These are phyloP conservation scores for Setophaga kirtlandii DNA, from an alignment of 2,113 vertebrate species.

Conservation along the genomic window DNA sequence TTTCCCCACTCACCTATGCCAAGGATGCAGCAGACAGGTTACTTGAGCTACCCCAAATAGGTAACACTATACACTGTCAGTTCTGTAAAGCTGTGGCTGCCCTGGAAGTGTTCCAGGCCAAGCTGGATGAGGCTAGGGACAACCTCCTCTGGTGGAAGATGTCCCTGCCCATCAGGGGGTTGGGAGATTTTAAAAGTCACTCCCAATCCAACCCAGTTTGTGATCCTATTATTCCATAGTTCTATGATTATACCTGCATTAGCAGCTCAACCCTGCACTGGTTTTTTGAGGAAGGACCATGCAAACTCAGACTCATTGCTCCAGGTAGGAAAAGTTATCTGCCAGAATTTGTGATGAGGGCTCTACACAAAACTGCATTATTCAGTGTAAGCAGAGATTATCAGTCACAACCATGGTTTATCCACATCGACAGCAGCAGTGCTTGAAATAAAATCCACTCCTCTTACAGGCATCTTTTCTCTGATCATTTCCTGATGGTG, in stretches of 20 bases:
- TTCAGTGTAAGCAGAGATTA: background rate
- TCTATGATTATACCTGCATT: background rate
- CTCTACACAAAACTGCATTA: background rate
- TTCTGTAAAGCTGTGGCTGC: background rate
- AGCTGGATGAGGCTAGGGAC: background rate
- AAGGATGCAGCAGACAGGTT: background rate
- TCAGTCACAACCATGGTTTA: background rate
- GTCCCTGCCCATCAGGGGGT: fast-evolving
- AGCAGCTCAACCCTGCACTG: background rate
- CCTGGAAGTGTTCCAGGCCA: background rate
- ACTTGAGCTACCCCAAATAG: background rate
- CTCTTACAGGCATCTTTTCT: background rate
- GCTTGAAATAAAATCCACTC: background rate
- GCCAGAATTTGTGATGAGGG: background rate
- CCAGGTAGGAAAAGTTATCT: background rate
- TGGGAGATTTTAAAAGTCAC: background rate
- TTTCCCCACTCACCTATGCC: background rate
- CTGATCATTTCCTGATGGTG: background rate
- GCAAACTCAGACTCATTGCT: background rate
- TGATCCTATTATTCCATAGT: background rate
- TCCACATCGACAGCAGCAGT: background rate
- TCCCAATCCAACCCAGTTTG: background rate
- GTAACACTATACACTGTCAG: background rate
- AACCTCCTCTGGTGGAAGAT: background rate
- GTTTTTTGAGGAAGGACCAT: background rate